Evolutionary conservation across 2,113 vertebrate species (phyloP).

Genomic region (Amblyopsis rosae): DNA sequence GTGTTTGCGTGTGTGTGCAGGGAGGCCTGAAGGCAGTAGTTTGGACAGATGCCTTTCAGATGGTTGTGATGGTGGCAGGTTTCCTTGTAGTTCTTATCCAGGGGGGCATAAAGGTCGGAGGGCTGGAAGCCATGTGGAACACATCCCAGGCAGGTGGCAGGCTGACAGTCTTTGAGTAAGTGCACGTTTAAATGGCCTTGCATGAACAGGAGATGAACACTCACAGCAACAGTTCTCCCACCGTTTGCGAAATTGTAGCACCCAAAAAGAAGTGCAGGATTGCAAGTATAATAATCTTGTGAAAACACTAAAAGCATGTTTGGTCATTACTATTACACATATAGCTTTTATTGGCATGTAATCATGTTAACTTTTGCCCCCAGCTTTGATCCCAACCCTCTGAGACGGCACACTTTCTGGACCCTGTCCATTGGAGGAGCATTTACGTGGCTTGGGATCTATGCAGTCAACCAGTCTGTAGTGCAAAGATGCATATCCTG

Average conservation of each 20-base stretch:
- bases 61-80: constrained; percentile 82
- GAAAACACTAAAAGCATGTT: neutral
- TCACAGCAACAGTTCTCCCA: neutral
- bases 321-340: neutral
- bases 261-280: neutral
- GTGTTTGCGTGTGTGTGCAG: constrained; percentile 51
- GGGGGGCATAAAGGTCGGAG: constrained; percentile 73
- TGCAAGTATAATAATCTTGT: neutral
- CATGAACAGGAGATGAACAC: neutral
- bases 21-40: constrained; percentile 86
- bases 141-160: constrained; percentile 73
- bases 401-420: constrained; percentile 87
- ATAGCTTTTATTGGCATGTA: neutral
- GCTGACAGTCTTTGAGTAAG: constrained; percentile 80
- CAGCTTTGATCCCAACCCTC: constrained; percentile 80
- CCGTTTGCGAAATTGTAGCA: no score
- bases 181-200: constrained; percentile 25
- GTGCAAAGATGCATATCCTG: constrained; percentile 87
- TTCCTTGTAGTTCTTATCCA: constrained; percentile 80
- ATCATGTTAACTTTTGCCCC: neutral
- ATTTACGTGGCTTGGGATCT: constrained; percentile 87
- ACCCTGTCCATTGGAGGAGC: constrained; percentile 83
- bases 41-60: constrained; percentile 89
- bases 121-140: constrained; percentile 71
- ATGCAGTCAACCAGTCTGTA: constrained; percentile 86